Evolutionary conservation across 2,888 invertebrate genomes (phyloP).

Genomic region (Apamea epomidion): DNA sequence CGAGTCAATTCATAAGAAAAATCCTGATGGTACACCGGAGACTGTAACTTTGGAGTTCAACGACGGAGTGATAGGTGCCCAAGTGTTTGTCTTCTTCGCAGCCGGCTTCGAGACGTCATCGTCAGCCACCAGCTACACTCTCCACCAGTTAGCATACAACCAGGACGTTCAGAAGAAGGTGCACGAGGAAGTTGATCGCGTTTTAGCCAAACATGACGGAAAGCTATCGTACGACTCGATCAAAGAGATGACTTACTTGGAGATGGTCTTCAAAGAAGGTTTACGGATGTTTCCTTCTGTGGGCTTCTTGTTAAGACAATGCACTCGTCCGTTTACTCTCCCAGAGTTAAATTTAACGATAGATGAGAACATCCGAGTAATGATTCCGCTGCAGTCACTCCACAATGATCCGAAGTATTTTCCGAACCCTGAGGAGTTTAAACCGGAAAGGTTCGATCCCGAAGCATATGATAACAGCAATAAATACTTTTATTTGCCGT

Average conservation of each 20-base stretch:
- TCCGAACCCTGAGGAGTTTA: constrained; percentile 62
- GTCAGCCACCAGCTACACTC: constrained; percentile 75
- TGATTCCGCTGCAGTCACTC: constrained; percentile 60
- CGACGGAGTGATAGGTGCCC: constrained; percentile 67
- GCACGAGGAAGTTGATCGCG: constrained; percentile 75
- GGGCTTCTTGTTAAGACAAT: constrained; percentile 67
- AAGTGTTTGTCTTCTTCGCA: constrained; percentile 75
- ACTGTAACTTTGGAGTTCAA: constrained; percentile 67
- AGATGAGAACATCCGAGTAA: constrained; percentile 36
- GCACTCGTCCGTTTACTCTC: constrained; percentile 62
- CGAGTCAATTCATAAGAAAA: constrained; percentile 68
- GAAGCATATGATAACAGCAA: constrained; percentile 50
- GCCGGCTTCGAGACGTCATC: constrained; percentile 84
- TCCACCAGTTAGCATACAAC: constrained; percentile 79
- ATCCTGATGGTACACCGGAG: constrained; percentile 68
- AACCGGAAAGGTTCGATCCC: constrained; percentile 67
- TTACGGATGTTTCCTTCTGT: constrained; percentile 71
- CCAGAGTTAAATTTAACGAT: constrained; percentile 60
- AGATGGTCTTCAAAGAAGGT: constrained; percentile 71
- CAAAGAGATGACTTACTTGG: constrained; percentile 72
- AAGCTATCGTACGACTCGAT: constrained; percentile 73
- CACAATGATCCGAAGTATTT: constrained; percentile 57
- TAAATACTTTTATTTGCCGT: constrained; percentile 65
- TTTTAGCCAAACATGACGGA: constrained; percentile 68
- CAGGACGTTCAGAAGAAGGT: constrained; percentile 76